Conservation (phyloP, 1,140 invertebrate genomes). For the Cydia fagiglandana region DNA sequence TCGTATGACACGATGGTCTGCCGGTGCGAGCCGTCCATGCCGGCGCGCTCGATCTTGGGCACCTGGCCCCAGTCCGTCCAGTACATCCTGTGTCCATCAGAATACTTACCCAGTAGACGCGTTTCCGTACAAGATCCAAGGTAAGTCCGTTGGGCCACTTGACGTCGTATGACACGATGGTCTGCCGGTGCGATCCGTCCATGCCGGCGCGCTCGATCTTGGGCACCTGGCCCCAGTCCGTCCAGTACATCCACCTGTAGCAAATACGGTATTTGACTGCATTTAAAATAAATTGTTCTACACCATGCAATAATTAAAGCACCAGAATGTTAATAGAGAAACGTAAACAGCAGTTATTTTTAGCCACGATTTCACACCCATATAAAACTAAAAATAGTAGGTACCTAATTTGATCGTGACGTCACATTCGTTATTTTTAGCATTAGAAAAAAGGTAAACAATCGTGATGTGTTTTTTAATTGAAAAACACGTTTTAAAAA, state of each 20-base stretch:
- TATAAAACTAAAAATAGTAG: too few species aligned
- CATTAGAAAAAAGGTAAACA: too few species aligned
- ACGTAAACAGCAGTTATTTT: too few species aligned
- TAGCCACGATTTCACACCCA: too few species aligned
- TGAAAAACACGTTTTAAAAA: too few species aligned
- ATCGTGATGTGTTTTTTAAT: too few species aligned
- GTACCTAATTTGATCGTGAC: too few species aligned
- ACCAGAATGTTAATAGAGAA: too few species aligned
- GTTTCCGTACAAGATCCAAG: slow-evolving; percentile 89
- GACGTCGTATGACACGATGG: slow-evolving; percentile 93
- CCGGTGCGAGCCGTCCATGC: slow-evolving; percentile 96
- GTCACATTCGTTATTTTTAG: too few species aligned
- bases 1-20: slow-evolving; percentile 92
- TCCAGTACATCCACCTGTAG: slow-evolving; percentile 99
- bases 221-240: slow-evolving; percentile 95
- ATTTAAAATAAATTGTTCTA: too few species aligned
- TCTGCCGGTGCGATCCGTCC: slow-evolving; percentile 94
- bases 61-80: slow-evolving; percentile 98
- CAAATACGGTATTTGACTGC: too few species aligned
- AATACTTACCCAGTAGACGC: slow-evolving; percentile 90
- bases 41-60: slow-evolving; percentile 95
- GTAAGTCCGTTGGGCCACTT: slow-evolving; percentile 99
- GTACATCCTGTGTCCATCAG: slow-evolving; percentile 85
- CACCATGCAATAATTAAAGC: too few species aligned
- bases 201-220: slow-evolving; percentile 96